These are phyloP conservation scores for Myotis davidii DNA, from an alignment of 2,113 vertebrate species.

Conservation along the genomic window DNA sequence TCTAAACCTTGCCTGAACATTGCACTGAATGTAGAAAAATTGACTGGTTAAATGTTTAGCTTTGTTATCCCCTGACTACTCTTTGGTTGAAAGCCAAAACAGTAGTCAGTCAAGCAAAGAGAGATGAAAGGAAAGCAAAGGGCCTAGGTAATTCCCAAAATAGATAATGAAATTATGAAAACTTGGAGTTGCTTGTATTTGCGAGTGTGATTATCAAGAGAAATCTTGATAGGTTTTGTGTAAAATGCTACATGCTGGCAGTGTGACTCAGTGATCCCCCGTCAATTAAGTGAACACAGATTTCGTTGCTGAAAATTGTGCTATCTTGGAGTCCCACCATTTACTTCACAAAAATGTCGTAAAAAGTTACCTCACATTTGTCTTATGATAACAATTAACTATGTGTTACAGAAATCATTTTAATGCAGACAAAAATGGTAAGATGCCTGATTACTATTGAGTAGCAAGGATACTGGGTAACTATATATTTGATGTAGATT, in stretches of 20 bases:
- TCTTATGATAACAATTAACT: neutral
- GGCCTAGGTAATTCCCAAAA: neutral
- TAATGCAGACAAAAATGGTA: neutral
- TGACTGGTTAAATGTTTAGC: constrained; percentile 38
- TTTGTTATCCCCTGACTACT: constrained; percentile 5
- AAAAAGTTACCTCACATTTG: neutral
- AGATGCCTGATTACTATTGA: neutral
- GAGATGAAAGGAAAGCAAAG: constrained; percentile 27
- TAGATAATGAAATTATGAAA: constrained; percentile 5
- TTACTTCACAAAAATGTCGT: constrained; percentile 7
- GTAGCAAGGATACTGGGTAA: neutral
- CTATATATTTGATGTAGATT: neutral
- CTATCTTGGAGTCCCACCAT: neutral
- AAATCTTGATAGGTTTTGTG: neutral
- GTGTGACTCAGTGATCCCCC: neutral
- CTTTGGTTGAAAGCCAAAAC: neutral
- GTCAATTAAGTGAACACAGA: neutral
- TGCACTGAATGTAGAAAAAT: constrained; percentile 6
- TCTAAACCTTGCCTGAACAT: constrained; percentile 17
- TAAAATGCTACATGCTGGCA: neutral
- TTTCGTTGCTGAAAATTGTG: neutral
- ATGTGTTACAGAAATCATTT: neutral
- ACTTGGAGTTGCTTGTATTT: neutral
- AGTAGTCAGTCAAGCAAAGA: constrained; percentile 46
- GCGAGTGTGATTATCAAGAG: neutral